Conservation (phyloP, 2,888 invertebrate species). For the Zhuqinia jingwanae region DNA sequence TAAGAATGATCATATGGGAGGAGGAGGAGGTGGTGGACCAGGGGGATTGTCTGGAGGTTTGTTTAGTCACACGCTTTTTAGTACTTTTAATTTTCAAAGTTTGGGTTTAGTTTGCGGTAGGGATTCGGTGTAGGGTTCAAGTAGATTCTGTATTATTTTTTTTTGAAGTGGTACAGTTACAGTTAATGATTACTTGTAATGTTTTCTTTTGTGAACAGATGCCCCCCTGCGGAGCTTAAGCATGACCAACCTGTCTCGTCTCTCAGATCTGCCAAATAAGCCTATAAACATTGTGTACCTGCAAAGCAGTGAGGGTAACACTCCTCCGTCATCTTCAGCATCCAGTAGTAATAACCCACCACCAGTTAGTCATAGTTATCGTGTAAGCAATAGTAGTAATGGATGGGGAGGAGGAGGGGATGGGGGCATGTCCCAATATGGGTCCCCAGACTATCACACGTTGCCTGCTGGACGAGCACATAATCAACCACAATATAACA, state of each 20-base stretch:
- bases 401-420: constrained; percentile 76
- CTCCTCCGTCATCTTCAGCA: constrained; percentile 41
- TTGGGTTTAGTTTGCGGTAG: constrained; percentile 41
- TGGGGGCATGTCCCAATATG: constrained; percentile 17
- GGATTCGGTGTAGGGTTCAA: constrained; percentile 27
- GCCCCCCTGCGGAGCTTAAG: constrained; percentile 78
- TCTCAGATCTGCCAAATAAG: constrained; percentile 79
- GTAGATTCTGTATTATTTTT: no score
- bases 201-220: constrained; percentile 62
- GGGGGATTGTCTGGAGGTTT: constrained; percentile 63
- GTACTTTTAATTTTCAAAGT: constrained; percentile 34
- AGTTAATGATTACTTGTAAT: not conserved
- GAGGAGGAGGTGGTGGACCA: constrained; percentile 46
- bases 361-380: constrained; percentile 72
- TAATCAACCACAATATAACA: constrained; percentile 59
- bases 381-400: constrained; percentile 73
- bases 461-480: constrained; percentile 73
- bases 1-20: constrained; percentile 30
- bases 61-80: constrained; percentile 52
- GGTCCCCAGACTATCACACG: constrained; percentile 76
- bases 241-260: constrained; percentile 78
- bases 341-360: constrained; percentile 54
- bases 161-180: not conserved
- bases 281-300: constrained; percentile 79
- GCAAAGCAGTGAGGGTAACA: constrained; percentile 73